A percentile compares a stretch with the other conserved stretches of the same genome.
Conservation (phyloP, 2,113 vertebrate species). For the Tachuris rubrigastra region DNA sequence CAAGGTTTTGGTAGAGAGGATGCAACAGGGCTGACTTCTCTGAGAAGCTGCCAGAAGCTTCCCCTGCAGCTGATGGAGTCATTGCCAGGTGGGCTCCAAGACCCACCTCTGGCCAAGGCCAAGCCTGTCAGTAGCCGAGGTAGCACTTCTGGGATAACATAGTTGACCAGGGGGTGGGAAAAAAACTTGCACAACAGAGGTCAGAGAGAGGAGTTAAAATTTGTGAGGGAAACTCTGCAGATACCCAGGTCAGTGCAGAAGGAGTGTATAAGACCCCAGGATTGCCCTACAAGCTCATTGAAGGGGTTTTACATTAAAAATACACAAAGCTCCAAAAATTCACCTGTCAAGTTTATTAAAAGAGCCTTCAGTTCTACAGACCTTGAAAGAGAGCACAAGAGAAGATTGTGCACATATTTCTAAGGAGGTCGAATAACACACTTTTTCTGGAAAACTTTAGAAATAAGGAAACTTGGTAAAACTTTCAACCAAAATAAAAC, state of each 20-base stretch:
- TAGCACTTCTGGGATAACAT: background rate
- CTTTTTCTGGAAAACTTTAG: no score
- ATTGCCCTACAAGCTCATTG: background rate
- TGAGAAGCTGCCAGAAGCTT: background rate
- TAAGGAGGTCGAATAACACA: no score
- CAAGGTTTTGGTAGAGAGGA: background rate
- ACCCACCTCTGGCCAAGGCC: background rate
- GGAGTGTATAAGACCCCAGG: background rate
- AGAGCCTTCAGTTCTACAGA: no score
- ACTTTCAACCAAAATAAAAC: no score
- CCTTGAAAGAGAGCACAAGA: no score
- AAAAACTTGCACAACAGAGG: background rate
- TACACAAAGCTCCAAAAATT: no score
- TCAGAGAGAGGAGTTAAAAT: background rate
- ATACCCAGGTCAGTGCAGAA: background rate
- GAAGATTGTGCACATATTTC: no score
- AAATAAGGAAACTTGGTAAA: no score
- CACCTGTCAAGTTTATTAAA: no score
- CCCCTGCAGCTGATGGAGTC: rapidly evolving
- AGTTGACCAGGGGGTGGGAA: background rate
- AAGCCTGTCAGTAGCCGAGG: background rate
- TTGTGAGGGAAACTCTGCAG: background rate
- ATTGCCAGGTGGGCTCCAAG: background rate
- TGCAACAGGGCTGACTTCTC: background rate
- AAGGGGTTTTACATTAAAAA: no score